Conservation (phyloP, 2,113 vertebrate species). For the Tragelaphus scriptus region DNA sequence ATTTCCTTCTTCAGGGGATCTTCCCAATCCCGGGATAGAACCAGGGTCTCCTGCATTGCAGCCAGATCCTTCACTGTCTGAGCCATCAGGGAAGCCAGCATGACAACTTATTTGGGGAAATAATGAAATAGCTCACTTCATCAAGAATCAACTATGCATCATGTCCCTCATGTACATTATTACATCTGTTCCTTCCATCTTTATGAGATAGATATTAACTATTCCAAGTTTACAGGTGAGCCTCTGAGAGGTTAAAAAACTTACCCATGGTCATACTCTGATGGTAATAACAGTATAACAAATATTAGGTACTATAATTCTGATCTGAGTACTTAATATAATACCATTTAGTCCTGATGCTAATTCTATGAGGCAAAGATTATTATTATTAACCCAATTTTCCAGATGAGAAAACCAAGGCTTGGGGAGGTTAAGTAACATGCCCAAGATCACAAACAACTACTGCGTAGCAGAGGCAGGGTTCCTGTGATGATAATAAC, state of each 20-base stretch:
- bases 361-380: neutral
- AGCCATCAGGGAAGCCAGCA: neutral
- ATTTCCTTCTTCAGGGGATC: neutral
- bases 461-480: neutral
- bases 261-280: neutral
- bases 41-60: neutral
- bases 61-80: neutral
- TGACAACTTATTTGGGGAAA: neutral
- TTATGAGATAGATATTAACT: neutral
- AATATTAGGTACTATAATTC: neutral
- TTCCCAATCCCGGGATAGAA: neutral
- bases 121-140: neutral
- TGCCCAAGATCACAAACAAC: neutral
- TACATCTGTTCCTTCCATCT: neutral
- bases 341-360: neutral
- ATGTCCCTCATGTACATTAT: neutral
- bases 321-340: neutral
- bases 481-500: neutral
- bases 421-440: neutral
- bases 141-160: neutral
- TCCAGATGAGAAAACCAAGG: slow-evolving; percentile 6
- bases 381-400: neutral
- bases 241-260: neutral
- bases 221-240: neutral
- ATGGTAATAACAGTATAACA: neutral